These are phyloP conservation scores for Grallaria varia DNA, from an alignment of 2,113 vertebrate species.

Conservation along the genomic window DNA sequence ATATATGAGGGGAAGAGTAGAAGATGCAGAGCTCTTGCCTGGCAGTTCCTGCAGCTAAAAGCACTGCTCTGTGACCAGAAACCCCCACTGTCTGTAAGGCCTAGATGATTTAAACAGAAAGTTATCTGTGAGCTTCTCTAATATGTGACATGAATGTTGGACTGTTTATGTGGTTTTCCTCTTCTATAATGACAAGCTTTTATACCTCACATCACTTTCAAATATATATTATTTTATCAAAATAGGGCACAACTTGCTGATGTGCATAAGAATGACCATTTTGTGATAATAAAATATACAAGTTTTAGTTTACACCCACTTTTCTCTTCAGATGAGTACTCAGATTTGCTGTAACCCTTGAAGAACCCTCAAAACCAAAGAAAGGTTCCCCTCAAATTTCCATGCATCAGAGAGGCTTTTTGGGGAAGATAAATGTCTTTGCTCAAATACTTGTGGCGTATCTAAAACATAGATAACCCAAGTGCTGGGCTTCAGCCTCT, in stretches of 20 bases:
- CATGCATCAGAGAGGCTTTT: not conserved
- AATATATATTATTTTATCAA: not conserved
- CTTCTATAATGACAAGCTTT: not conserved
- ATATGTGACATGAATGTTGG: rapidly evolving
- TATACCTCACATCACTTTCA: not conserved
- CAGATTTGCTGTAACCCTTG: not conserved
- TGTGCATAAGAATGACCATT: not conserved
- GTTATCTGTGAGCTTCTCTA: not conserved
- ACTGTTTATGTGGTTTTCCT: not conserved
- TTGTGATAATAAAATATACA: not conserved
- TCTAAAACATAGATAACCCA: not conserved
- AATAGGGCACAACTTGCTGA: not conserved
- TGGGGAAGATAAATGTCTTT: not conserved
- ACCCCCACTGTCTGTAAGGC: not conserved
- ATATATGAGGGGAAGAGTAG: not conserved
- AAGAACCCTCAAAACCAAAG: not conserved
- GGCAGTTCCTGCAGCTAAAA: not conserved
- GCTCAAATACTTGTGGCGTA: not conserved
- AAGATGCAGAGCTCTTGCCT: not conserved
- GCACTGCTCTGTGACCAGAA: not conserved
- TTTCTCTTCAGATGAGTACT: not conserved
- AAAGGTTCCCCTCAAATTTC: not conserved
- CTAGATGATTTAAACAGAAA: not conserved
- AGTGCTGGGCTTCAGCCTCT: not conserved
- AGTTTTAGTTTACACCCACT: not conserved